Evolutionary conservation across 2,888 invertebrate genomes (phyloP), one percentile per base, ranked within the genome.

Genomic region (Abscondita cerata): DNA sequence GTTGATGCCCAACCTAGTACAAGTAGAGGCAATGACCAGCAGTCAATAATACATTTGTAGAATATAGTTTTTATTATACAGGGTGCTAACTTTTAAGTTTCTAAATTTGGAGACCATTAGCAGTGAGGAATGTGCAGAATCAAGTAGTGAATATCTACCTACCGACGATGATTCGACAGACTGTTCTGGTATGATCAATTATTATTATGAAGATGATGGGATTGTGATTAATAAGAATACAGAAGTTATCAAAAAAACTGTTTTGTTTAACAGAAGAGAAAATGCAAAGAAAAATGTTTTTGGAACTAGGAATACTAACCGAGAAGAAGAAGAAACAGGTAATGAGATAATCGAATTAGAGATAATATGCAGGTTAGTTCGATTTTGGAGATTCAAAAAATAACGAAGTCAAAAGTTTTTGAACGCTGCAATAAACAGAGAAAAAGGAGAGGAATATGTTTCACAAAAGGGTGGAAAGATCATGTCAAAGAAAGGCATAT

Each of bases 371-470:
- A 41, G 15, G 13, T 4, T 38, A 41, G 8, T 41, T 1, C 3
- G 5, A 41, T 15, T 41, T n/a, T 15, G 15, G 41, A 12, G 16
- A 16, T 12, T 15, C 15, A 41, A 13, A 8, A 41, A 15, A 2
- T 13, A 13, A 15, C 41, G 15, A 41, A n/a, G 8, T n/a, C 5
- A 9, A 41, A 41, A n/a, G 16, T 9, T 41, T 41, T 25, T 25
- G 25, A 25, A 25, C 25, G n/a, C 18, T 19, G 16, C 46, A 19
- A 19, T 46, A 18, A n/a, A n/a, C 19, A 46, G 19, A 46, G 18
- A 48, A 48, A 48, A 33, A 11, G 12, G 48, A 20, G 11, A 19
- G 31, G 33, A 25, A 48, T 33, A 16, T 48, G 48, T 48, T 48
- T 31, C 15, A 15, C 33, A 48, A 31, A 48, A 36, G 11, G 11